Conservation (phyloP, 2,113 vertebrate genomes). For the Scomber japonicus region DNA sequence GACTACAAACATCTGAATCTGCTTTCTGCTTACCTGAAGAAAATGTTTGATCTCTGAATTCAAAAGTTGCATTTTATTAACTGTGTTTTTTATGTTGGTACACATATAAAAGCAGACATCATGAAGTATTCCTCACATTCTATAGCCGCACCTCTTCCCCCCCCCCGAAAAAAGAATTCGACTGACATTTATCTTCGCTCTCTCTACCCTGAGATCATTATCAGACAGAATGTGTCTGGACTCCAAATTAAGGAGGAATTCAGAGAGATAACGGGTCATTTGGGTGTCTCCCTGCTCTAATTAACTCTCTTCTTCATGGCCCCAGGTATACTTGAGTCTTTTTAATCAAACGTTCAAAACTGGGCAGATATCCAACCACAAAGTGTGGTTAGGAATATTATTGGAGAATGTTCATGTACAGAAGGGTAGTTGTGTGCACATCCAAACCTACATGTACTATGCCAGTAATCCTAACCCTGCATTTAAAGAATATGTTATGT, state of each 20-base stretch:
- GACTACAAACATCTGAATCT: not conserved
- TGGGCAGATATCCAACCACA: not conserved
- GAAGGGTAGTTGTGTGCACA: not conserved
- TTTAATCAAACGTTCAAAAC: constrained; percentile 53
- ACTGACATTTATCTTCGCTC: constrained; percentile 37
- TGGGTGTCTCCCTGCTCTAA: constrained; percentile 38
- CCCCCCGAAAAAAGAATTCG: not conserved
- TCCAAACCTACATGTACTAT: not conserved
- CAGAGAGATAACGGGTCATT: constrained; percentile 40
- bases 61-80: too few species aligned
- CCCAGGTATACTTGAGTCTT: constrained; percentile 15
- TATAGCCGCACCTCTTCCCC: too few species aligned
- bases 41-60: too few species aligned
- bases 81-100: too few species aligned
- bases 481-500: too few species aligned
- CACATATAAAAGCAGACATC: not conserved
- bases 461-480: too few species aligned
- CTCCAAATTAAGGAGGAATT: constrained; percentile 52
- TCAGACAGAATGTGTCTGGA: constrained; percentile 46
- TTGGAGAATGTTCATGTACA: not conserved
- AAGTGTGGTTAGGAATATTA: constrained; percentile 4
- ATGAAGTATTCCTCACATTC: not conserved
- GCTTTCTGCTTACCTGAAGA: not conserved
- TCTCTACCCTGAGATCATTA: constrained; percentile 53
- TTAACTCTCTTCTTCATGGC: constrained; percentile 39